Evolutionary conservation across 1,140 invertebrate species (phyloP).

Genomic region (Tetranychus cinnabarinus): DNA sequence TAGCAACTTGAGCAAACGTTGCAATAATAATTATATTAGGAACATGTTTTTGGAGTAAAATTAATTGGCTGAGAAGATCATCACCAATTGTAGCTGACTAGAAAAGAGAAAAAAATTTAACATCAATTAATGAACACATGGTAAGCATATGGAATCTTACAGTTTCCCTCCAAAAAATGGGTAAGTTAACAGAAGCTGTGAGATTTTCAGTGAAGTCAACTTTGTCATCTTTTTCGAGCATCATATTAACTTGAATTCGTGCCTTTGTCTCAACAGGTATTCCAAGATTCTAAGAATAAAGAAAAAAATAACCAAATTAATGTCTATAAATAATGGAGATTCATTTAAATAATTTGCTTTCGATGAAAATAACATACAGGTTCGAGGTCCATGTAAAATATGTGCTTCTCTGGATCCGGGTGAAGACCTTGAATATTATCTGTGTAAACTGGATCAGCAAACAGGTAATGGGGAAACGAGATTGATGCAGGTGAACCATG

Average conservation of each 20-base stretch:
- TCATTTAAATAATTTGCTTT: not conserved
- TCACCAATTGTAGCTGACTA: not conserved
- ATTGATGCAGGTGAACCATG: slow-evolving; percentile 3
- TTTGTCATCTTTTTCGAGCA: not conserved
- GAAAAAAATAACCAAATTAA: not conserved
- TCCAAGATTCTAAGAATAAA: slow-evolving; percentile 1
- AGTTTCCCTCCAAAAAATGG: not conserved
- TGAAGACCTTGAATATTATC: slow-evolving; percentile 53
- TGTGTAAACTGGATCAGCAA: slow-evolving; percentile 47
- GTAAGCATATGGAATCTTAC: not conserved
- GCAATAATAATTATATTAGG: not conserved
- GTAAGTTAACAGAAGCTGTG: not conserved
- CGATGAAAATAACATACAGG: slow-evolving; percentile 29
- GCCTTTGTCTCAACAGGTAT: slow-evolving; percentile 10
- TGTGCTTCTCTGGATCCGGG: slow-evolving; percentile 41
- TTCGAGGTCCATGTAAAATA: slow-evolving; percentile 56
- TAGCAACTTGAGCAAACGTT: not conserved
- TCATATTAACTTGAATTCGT: slow-evolving; percentile 9
- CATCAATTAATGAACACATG: no score
- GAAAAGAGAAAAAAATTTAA: not conserved
- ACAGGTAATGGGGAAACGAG: slow-evolving; percentile 60
- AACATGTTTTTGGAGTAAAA: not conserved
- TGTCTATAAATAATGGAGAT: not conserved
- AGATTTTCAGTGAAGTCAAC: not conserved
- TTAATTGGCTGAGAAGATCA: not conserved